Conservation (phyloP, 2,113 vertebrate species). For the Ochotona princeps region DNA sequence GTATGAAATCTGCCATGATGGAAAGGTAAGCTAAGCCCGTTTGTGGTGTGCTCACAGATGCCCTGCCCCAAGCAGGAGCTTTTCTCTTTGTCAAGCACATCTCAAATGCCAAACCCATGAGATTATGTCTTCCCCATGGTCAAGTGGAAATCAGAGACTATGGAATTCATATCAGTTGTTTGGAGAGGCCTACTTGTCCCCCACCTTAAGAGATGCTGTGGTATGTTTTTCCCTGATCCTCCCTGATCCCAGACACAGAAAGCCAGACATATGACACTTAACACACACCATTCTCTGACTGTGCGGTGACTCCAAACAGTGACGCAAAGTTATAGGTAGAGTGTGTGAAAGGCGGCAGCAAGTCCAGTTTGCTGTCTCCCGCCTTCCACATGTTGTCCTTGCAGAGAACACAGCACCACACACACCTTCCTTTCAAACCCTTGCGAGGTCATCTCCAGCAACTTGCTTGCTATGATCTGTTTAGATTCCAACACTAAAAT, state of each 20-base stretch:
- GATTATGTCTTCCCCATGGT: background rate
- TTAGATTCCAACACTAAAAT: background rate
- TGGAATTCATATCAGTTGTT: background rate
- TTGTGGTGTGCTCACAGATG: background rate
- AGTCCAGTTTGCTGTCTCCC: background rate
- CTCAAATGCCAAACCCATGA: slow-evolving; percentile 3
- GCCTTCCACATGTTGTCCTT: background rate
- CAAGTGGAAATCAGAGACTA: background rate
- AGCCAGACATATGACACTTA: slow-evolving; percentile 8
- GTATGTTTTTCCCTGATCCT: background rate
- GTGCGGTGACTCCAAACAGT: background rate
- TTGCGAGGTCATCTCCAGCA: background rate
- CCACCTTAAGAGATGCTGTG: background rate
- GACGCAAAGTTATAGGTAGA: background rate
- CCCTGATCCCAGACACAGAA: slow-evolving; percentile 37
- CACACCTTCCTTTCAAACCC: background rate
- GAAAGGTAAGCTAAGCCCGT: slow-evolving; percentile 89
- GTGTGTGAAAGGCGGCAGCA: background rate
- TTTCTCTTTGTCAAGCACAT: background rate
- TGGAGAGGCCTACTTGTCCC: background rate
- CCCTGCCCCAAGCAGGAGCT: background rate
- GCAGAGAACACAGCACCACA: background rate
- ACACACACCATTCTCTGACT: background rate
- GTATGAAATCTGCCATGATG: slow-evolving; percentile 94
- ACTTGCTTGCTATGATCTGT: background rate